A percentile compares a stretch with the other conserved stretches of the same genome.
Conservation (phyloP, 2,797 vertebrate species). For the Scolopax bukidnonensis region DNA sequence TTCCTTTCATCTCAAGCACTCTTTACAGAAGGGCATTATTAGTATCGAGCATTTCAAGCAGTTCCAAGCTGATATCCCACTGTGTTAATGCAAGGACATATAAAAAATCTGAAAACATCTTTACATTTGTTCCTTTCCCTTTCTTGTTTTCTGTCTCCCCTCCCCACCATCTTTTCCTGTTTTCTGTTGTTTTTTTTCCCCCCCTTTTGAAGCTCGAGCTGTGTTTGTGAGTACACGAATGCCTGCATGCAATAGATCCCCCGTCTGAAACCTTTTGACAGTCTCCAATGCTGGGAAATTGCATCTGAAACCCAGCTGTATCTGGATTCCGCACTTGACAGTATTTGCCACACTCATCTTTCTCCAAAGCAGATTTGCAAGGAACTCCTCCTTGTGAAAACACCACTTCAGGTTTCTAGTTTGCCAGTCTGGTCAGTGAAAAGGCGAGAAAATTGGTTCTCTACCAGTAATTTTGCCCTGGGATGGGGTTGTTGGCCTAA, state of each 20-base stretch:
- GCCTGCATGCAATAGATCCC: background rate
- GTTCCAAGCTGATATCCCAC: background rate
- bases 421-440: background rate
- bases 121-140: background rate
- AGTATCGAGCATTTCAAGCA: slow-evolving; percentile 20
- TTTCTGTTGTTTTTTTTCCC: background rate
- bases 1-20: slow-evolving; percentile 33
- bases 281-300: background rate
- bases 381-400: background rate
- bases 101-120: background rate
- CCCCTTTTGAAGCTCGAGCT: background rate
- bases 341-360: background rate
- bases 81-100: background rate
- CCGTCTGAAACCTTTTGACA: background rate
- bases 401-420: background rate
- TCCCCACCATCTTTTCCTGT: background rate
- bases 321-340: background rate
- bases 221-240: background rate
- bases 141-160: background rate
- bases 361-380: background rate
- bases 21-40: slow-evolving; percentile 53
- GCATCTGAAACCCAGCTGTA: background rate
- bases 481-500: background rate
- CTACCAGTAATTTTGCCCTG: background rate
- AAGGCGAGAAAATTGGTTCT: background rate